Conservation (phyloP, 2,888 invertebrate genomes). For the Meiosimyza platycephala region DNA sequence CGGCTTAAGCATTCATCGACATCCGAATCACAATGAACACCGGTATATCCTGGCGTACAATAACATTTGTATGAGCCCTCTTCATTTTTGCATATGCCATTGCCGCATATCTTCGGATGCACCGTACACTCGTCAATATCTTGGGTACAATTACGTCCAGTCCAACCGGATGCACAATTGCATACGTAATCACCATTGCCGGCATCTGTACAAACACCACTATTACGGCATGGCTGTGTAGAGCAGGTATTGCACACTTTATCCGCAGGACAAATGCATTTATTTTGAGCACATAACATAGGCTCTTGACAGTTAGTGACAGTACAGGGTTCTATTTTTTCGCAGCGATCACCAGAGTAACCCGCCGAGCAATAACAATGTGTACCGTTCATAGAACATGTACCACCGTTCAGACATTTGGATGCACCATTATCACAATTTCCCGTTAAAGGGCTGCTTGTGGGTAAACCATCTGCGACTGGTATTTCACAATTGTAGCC, state of each 20-base stretch:
- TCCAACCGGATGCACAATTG: constrained; percentile 72
- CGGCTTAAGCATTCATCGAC: constrained; percentile 88
- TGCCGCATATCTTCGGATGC: constrained; percentile 75
- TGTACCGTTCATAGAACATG: constrained; percentile 64
- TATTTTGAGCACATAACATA: constrained; percentile 63
- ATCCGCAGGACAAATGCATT: constrained; percentile 65
- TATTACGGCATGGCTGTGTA: constrained; percentile 74
- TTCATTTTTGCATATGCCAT: constrained; percentile 85
- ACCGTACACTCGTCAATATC: constrained; percentile 78
- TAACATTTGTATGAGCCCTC: constrained; percentile 85
- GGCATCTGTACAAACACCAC: constrained; percentile 74
- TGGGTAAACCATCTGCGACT: constrained; percentile 44
- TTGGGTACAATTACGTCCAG: constrained; percentile 71
- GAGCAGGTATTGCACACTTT: constrained; percentile 70
- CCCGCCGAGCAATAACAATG: constrained; percentile 65
- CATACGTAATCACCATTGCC: constrained; percentile 71
- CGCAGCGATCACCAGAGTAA: constrained; percentile 64
- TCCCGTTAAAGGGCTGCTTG: constrained; percentile 46
- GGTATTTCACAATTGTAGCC: constrained; percentile 65
- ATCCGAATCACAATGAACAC: constrained; percentile 84
- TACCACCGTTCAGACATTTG: constrained; percentile 65
- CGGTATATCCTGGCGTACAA: constrained; percentile 89
- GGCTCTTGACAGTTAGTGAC: constrained; percentile 64
- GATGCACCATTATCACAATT: constrained; percentile 58
- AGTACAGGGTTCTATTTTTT: constrained; percentile 61